phyloP scores from a whole-genome alignment of 1,140 invertebrate species.

The Drosophila kepulauana region DNA sequence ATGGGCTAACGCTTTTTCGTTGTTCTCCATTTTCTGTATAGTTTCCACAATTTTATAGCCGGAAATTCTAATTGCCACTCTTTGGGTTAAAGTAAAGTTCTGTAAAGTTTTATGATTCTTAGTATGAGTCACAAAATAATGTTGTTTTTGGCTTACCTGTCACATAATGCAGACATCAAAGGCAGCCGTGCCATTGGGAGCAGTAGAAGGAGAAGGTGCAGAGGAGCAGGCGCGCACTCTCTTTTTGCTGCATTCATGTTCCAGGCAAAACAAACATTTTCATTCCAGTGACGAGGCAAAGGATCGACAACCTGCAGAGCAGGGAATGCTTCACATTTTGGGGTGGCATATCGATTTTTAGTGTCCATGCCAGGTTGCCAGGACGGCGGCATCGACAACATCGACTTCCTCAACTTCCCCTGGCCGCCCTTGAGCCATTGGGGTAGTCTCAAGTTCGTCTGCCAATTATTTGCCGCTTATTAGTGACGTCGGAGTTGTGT shows the following conservation, averaged over 20 bases:
- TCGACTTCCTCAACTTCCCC: conserved; percentile 2
- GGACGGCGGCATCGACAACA: conserved; percentile 26
- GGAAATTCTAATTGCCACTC: conserved; percentile 74
- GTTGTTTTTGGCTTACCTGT: conserved; percentile 27
- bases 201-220: neutral
- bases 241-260: conserved; percentile 13
- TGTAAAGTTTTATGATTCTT: conserved; percentile 26
- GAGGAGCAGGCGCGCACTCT: neutral
- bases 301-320: conserved; percentile 76
- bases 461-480: conserved; percentile 83
- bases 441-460: conserved; percentile 82
- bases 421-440: conserved; percentile 56
- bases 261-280: conserved; percentile 55
- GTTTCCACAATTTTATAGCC: conserved; percentile 62
- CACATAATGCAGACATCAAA: conserved; percentile 37
- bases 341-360: conserved; percentile 75
- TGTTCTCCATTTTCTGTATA: conserved; percentile 38
- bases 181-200: conserved; percentile 21
- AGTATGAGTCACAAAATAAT: conserved; percentile 36
- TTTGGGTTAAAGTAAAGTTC: conserved; percentile 6
- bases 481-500: conserved; percentile 48
- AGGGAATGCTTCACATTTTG: conserved; percentile 9
- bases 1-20: conserved; percentile 68
- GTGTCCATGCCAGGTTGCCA: conserved; percentile 60
- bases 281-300: conserved; percentile 50